phyloP scores from a whole-genome alignment of 2,113 vertebrate species.

The Sebastes fasciatus region DNA sequence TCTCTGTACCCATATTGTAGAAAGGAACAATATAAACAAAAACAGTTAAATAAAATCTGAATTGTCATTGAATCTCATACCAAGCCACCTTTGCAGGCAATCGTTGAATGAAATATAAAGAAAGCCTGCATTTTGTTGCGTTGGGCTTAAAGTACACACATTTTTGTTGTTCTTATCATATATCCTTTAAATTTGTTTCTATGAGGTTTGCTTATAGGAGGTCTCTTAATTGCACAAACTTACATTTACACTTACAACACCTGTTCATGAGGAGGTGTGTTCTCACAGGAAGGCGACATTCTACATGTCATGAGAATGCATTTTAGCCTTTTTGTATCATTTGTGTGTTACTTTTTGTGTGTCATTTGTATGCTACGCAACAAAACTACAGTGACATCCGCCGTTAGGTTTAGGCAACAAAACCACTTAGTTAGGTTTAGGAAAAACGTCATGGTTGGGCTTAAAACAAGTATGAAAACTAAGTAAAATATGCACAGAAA shows the following conservation, averaged over 20 bases:
- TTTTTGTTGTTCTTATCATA: background rate
- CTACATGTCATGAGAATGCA: too few relatives aligned
- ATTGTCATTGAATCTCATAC: background rate
- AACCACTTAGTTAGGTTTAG: too few relatives aligned
- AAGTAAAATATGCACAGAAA: too few relatives aligned
- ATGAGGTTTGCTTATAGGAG: background rate
- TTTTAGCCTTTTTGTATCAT: too few relatives aligned
- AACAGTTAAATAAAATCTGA: background rate
- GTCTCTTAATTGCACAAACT: background rate
- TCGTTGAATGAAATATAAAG: background rate
- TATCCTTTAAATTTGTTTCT: background rate
- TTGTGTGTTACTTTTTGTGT: too few relatives aligned
- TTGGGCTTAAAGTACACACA: background rate
- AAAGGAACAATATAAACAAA: constrained; percentile 1
- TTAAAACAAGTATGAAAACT: too few relatives aligned
- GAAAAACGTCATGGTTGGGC: too few relatives aligned
- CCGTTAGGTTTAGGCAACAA: too few relatives aligned
- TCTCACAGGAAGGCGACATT: too few relatives aligned
- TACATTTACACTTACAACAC: too few relatives aligned
- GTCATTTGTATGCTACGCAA: too few relatives aligned
- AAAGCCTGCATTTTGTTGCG: background rate
- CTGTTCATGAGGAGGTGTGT: background rate
- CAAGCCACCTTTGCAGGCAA: background rate
- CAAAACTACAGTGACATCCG: too few relatives aligned
- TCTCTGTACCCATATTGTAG: constrained; percentile 1